Base-by-base conservation (phyloP, 1,140 invertebrate genomes). In the Diachasma alloeum region DNA sequence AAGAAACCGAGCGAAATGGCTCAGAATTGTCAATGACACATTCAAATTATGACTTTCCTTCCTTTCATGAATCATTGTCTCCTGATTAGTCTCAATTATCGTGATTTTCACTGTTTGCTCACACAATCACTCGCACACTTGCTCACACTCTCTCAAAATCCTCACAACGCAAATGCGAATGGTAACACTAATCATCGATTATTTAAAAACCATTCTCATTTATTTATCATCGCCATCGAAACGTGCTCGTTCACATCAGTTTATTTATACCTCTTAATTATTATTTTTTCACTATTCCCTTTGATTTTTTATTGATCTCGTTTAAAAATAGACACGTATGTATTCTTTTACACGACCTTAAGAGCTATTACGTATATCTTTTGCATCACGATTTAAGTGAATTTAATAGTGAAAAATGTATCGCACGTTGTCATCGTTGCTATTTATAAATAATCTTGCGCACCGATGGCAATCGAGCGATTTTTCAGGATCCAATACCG, bases 291-390 rank as follows among this genome's bases (percentile, higher is more conserved):
- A 77, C 81, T 69, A 56, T 79, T 63, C 42, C 19, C 46, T 22
- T 75, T 48, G 36, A 37, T 78, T 73, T 48, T 75, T 70, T 46
- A 70, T 80, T 69, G 76, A 77, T 79, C 71, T 82, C 79, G 81
- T 88, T 88, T 87, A 88, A 89, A 90, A 90, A 89, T 89, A 90
- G 87, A 89, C 86, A 88, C 84, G 87, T 86, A 84, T 85, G 83
- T 86, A 82, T 86, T 84, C 84, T 83, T 85, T 37, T 82, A 87
- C 83, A 84, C 81, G 79, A 81, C 74, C 85, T 83, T 87, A 87
- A 88, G 74, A 63, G 78, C 87, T 89, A 89, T 89, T 90, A 90
- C 88, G 89, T 89, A 90, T 90, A 88, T 79, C 67, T 88, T 78
- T 80, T 87, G 48, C 82, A 90, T 89, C 88, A 89, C 89, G 86